These are phyloP conservation scores for Tichodroma muraria DNA, from an alignment of 2,113 vertebrate genomes.

Conservation along the genomic window DNA sequence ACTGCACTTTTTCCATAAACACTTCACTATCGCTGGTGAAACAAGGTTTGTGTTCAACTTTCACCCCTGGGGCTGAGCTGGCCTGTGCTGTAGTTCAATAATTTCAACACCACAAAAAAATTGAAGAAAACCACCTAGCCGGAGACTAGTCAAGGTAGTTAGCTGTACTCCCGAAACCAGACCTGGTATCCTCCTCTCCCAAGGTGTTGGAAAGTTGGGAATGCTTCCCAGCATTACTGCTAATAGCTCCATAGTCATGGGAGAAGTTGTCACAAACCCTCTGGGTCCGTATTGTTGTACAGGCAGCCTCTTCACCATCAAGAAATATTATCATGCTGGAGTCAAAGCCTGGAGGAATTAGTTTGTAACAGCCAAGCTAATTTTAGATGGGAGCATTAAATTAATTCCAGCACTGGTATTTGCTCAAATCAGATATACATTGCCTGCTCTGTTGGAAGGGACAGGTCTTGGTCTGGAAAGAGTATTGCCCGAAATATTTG, in stretches of 20 bases:
- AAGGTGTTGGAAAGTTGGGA: not conserved
- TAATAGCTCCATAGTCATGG: not conserved
- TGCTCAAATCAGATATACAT: not conserved
- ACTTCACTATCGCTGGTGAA: not conserved
- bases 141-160: not conserved
- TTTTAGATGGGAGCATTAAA: conserved; percentile 5
- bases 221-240: not conserved
- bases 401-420: not conserved
- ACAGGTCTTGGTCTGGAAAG: not conserved
- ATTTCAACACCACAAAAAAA: not conserved
- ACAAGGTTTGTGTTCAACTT: not conserved
- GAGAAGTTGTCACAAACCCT: not conserved
- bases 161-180: not conserved
- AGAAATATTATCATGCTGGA: not conserved
- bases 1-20: not conserved
- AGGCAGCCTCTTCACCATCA: not conserved
- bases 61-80: not conserved
- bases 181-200: not conserved
- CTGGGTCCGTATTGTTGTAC: fast-evolving
- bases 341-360: not conserved
- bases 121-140: not conserved
- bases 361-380: not conserved
- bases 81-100: not conserved
- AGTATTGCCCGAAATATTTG: fast-evolving
- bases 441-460: not conserved